Base-by-base conservation (phyloP, 2,797 vertebrate genomes). In the Novumbra hubbsi region DNA sequence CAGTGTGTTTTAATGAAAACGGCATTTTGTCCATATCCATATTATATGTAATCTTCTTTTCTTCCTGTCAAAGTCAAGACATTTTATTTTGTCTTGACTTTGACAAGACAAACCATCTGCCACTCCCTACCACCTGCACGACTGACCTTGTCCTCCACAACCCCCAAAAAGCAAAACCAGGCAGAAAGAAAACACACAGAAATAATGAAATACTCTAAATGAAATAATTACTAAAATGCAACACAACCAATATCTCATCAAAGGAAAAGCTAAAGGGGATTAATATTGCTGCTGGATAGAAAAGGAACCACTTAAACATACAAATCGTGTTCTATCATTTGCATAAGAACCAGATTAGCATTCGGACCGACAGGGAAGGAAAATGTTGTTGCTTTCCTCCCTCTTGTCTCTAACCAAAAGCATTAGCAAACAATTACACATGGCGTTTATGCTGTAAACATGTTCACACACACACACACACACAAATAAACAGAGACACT, bases 311-410 rank as follows among this genome's bases (percentile, higher is more conserved):
- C 87, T 91, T 91, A 90, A 86, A 87, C 86, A 85, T 88, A 92
- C 90, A 91, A 92, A 94, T 89, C 79, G 87, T 78, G 77, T 85
- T 78, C 83, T 74, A 14, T 21, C 77, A 92, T 93, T 93, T 90
- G 86, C 90, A 93, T 92, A 88, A 93, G 91, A 91, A 91, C 82
- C 87, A 86, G 86, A 93, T 92, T 92, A 91, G 88, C 90, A 92
- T 92, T 90, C 79, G 82, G 85, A 86, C 86, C 72, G 82, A 92
- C 86, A 89, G 84, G 76, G 84, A 87, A 73, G 78, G 80, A 73
- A 81, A 85, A 83, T 85, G 81, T 86, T 88, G 55, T 60, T 77
- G 73, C 80, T 75, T 83, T 17, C 63, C 73, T 60, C 77, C 73
- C 55, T 57, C 30, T 73, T 50, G n/a, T 68, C 60, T 32, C 52